Conservation (phyloP, 92 coral and sea anemone genomes). For the Plumapathes pennacea region DNA sequence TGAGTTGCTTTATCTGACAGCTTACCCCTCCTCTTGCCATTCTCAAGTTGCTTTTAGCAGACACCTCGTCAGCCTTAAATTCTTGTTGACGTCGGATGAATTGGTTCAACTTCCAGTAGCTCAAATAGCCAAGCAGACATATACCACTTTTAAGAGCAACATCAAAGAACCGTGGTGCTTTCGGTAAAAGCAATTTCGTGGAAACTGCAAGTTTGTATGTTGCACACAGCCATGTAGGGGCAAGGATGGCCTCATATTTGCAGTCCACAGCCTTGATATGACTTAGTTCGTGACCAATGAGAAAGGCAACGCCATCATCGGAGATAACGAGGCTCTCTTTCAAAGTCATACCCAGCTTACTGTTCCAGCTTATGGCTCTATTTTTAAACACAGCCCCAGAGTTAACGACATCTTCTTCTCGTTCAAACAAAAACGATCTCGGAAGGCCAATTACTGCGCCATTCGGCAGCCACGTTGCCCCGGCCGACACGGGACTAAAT, state of each 20-base stretch:
- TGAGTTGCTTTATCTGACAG: conserved; percentile 64
- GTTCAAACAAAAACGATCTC: conserved; percentile 70
- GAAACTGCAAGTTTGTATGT: conserved; percentile 70
- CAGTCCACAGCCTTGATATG: conserved; percentile 70
- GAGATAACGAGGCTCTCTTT: conserved; percentile 67
- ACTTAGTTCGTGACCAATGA: conserved; percentile 83
- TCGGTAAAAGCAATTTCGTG: conserved; percentile 49
- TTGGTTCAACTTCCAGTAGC: conserved; percentile 43
- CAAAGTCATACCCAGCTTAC: conserved; percentile 66
- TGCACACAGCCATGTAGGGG: conserved; percentile 78
- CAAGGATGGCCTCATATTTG: conserved; percentile 53
- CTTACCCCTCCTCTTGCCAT: conserved; percentile 80
- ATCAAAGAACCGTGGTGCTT: conserved; percentile 32
- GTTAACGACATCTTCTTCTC: conserved; percentile 55
- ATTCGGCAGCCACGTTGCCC: conserved; percentile 86
- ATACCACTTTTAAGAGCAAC: conserved; percentile 51
- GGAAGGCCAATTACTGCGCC: conserved; percentile 96
- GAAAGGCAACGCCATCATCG: conserved; percentile 80
- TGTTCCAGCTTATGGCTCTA: conserved; percentile 54
- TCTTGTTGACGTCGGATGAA: conserved; percentile 66
- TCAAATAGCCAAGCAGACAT: conserved; percentile 59
- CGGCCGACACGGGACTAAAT: conserved; percentile 79
- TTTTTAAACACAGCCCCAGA: conserved; percentile 36
- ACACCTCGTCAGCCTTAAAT: conserved; percentile 74
- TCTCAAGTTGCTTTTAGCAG: conserved; percentile 63